Evolutionary conservation across 2,797 vertebrate genomes (phyloP).

Genomic region (Lepilemur septentrionalis): DNA sequence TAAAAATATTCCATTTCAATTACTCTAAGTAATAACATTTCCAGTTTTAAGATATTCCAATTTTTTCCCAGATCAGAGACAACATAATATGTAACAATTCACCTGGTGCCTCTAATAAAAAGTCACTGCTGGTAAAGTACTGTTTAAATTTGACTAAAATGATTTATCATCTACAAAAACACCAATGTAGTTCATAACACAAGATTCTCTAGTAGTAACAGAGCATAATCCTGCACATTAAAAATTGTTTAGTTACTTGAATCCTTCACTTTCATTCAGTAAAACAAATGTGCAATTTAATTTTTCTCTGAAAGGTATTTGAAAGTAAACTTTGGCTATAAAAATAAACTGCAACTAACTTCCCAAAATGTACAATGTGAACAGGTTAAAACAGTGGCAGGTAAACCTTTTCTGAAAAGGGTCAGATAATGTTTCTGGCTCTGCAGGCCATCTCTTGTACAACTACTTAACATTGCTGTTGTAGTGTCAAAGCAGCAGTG

Average conservation of each 20-base stretch:
- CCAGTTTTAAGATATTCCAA: neutral
- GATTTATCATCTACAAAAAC: neutral
- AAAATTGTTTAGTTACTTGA: neutral
- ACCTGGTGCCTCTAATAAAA: neutral
- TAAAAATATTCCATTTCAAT: neutral
- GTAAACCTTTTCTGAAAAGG: neutral
- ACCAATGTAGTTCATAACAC: neutral
- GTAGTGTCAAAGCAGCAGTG: fast-evolving
- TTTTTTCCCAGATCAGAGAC: neutral
- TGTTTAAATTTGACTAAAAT: neutral
- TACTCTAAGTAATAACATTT: constrained; percentile 15
- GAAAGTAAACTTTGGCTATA: neutral
- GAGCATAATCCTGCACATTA: neutral
- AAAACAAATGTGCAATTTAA: neutral
- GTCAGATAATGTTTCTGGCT: neutral
- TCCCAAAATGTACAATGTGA: neutral
- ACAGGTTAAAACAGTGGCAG: neutral
- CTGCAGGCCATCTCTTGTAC: neutral
- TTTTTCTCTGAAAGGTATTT: neutral
- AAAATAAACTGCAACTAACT: neutral
- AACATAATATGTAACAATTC: neutral
- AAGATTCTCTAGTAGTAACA: neutral
- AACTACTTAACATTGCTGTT: neutral
- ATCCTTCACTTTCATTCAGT: neutral
- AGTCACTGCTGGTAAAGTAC: neutral